Evolutionary conservation across 2,888 invertebrate species (phyloP), one percentile per base, ranked within the genome.

Genomic region (Drosophila leonis): DNA sequence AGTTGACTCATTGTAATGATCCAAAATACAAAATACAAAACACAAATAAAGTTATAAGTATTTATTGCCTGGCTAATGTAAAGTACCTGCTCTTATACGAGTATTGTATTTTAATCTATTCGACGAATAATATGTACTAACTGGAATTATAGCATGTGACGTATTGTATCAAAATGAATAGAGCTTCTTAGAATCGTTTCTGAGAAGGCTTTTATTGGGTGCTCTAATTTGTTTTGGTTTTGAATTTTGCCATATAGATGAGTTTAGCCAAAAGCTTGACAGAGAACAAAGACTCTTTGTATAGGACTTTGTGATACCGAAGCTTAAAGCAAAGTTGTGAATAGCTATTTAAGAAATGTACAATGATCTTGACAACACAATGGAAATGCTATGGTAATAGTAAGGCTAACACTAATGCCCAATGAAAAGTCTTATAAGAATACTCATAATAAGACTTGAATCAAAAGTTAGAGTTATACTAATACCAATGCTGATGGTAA

Each of bases 1-100:
- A 51, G 35, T 35, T 62, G 61, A 68, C 60, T 61, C 69, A 70
- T 56, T 56, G n/a, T 44, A 68, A 39, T 49, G 35, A 24, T 57
- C 56, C 44, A 39, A 54, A 68, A 65, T 37, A 12, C 20, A 51
- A 35, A 18, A 15, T 46, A 33, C 20, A 64, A 65, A 33, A 31
- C 12, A 31, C 35, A 44, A 44, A 29, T 41, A 35, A 13, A 13
- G 10, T 15, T 29, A 37, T 37, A 20, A 20, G 27, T 48, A 33
- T 63, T 64, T 64, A 62, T 64, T 48, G 33, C 0, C 63, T 15
- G 9, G 48, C 62, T 48, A 63, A 48, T 7, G 39, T 27, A 37
- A 39, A 64, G 15, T 39, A 24, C 48, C 64, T 1, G 31, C 8
- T 35, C n/a, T 39, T 39, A 20, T 27, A n/a, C n/a, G n/a, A n/a